A percentile compares a stretch with the other conserved stretches of the same genome.
These are phyloP conservation scores for Epizoanthus rinbou DNA, from an alignment of 92 coral and sea anemone genomes.

Conservation along the genomic window DNA sequence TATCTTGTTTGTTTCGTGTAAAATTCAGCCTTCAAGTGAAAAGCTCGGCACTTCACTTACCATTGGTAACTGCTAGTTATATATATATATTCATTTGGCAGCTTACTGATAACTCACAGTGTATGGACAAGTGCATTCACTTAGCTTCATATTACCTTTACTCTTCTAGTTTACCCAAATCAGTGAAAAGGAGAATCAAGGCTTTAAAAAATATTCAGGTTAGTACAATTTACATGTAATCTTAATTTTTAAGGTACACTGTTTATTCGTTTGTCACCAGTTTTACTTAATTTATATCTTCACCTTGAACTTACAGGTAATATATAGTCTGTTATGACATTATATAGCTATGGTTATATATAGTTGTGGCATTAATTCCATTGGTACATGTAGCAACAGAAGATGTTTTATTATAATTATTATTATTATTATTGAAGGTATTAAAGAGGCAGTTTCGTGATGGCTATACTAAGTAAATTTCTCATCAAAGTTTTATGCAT, in stretches of 20 bases:
- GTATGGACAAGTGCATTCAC: too few relatives aligned
- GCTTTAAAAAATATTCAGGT: constrained; percentile 95
- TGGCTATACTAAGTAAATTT: background rate
- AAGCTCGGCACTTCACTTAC: too few relatives aligned
- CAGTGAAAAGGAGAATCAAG: constrained; percentile 92
- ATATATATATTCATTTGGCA: too few relatives aligned
- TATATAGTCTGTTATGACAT: too few relatives aligned
- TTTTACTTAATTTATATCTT: too few relatives aligned
- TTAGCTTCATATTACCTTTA: background rate
- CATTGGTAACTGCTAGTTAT: too few relatives aligned
- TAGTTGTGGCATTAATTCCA: background rate
- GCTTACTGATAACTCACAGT: too few relatives aligned
- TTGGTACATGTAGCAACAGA: background rate
- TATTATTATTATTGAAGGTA: background rate
- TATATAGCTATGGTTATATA: too few relatives aligned
- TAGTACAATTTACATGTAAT: background rate
- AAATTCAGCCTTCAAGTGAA: too few relatives aligned
- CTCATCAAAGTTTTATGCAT: too few relatives aligned
- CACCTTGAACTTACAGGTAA: too few relatives aligned
- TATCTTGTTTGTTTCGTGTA: too few relatives aligned
- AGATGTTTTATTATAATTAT: background rate
- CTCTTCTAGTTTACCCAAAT: constrained; percentile 80
- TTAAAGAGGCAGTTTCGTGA: background rate
- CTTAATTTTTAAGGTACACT: background rate
- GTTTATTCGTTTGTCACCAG: background rate